Conservation (phyloP, 2,888 invertebrate genomes). For the Alitta virens region DNA sequence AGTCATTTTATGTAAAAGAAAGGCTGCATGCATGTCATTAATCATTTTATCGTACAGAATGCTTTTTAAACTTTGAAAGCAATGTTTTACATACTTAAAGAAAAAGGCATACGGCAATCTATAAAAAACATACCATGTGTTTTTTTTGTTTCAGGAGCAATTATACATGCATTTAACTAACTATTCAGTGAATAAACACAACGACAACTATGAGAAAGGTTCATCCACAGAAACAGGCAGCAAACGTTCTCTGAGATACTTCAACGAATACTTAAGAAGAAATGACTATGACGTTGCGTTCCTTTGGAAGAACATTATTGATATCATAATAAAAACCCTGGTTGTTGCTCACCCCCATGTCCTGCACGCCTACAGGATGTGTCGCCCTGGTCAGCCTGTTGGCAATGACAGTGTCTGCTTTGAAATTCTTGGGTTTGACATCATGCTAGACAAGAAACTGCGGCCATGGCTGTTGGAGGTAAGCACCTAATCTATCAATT, state of each 20-base stretch:
- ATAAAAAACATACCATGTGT: too few relatives aligned
- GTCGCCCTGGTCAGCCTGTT: slow-evolving; percentile 53
- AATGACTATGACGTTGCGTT: slow-evolving; percentile 49
- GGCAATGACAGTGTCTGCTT: slow-evolving; percentile 56
- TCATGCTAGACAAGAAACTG: slow-evolving; percentile 54
- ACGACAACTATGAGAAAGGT: slow-evolving; percentile 52
- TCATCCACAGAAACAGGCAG: slow-evolving; percentile 48
- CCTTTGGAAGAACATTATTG: slow-evolving; percentile 54
- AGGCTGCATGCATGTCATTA: too few relatives aligned
- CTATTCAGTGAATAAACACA: slow-evolving; percentile 58
- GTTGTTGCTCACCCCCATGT: slow-evolving; percentile 53
- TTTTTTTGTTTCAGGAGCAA: slow-evolving; percentile 38
- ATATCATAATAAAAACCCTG: slow-evolving; percentile 54
- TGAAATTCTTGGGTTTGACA: slow-evolving; percentile 57
- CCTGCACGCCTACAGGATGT: slow-evolving; percentile 56
- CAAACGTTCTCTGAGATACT: slow-evolving; percentile 52
- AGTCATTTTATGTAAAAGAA: too few relatives aligned
- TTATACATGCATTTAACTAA: slow-evolving; percentile 58
- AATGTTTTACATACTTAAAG: too few relatives aligned
- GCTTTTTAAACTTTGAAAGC: too few relatives aligned
- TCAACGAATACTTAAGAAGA: slow-evolving; percentile 51
- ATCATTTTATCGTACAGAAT: too few relatives aligned
- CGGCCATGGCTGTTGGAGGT: slow-evolving; percentile 57
- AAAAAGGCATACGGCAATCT: too few relatives aligned
- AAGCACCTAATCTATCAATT: too few relatives aligned